Evolutionary conservation across 2,888 invertebrate species (phyloP).

Genomic region (Cephus pulcher): DNA sequence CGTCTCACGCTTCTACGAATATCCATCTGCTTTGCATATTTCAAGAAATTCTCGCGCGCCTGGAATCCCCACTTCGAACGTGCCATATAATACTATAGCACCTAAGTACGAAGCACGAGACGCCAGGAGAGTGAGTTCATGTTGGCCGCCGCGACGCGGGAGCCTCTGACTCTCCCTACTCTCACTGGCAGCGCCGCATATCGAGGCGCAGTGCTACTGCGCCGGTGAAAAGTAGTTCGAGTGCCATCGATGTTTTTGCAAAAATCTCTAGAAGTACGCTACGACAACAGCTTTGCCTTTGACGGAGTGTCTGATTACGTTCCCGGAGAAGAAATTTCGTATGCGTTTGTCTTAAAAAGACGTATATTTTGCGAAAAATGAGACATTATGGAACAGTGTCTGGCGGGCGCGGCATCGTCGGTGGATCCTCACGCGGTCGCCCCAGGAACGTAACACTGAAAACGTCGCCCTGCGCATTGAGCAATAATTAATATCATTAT

Average conservation of each 20-base stretch:
- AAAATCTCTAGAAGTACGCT: slow-evolving; percentile 56
- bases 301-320: slow-evolving; percentile 1
- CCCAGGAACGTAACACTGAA: slow-evolving; percentile 24
- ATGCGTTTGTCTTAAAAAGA: slow-evolving; percentile 15
- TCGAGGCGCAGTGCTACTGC: slow-evolving; percentile 1
- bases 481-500: background rate
- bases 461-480: slow-evolving; percentile 19
- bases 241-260: slow-evolving; percentile 10
- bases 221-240: slow-evolving; percentile 35
- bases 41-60: slow-evolving; percentile 1
- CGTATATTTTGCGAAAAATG: slow-evolving; percentile 44
- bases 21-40: slow-evolving; percentile 4
- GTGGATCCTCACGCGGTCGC: slow-evolving; percentile 40
- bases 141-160: slow-evolving; percentile 21
- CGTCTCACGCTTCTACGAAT: slow-evolving; percentile 2
- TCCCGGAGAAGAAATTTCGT: background rate
- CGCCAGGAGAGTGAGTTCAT: slow-evolving; percentile 10
- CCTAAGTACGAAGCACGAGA: slow-evolving; percentile 4
- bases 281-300: slow-evolving; percentile 43
- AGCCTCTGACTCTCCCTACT: background rate
- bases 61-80: background rate
- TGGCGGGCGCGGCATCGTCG: slow-evolving; percentile 50
- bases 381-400: slow-evolving; percentile 49
- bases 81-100: background rate
- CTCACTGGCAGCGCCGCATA: background rate